phyloP scores from a whole-genome alignment of 2,113 vertebrate genomes.

The Myotis brandtii region DNA sequence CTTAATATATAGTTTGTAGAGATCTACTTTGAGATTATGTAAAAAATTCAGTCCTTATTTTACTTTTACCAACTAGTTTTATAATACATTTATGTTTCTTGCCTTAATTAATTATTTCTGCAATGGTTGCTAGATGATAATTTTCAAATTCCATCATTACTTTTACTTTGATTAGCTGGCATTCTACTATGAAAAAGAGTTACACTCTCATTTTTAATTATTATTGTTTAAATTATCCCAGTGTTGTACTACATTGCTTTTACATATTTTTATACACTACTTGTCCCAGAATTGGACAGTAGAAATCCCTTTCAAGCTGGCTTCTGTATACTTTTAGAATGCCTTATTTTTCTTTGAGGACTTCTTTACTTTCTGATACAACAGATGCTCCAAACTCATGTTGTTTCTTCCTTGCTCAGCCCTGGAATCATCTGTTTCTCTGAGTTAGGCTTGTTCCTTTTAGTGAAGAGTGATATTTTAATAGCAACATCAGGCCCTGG shows the following conservation, averaged over 20 bases:
- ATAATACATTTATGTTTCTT: background rate
- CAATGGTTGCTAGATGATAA: background rate
- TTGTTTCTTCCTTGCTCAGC: background rate
- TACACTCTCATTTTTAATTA: background rate
- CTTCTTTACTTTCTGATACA: background rate
- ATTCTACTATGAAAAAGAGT: background rate
- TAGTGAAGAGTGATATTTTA: background rate
- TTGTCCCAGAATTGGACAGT: background rate
- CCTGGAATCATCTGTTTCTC: background rate
- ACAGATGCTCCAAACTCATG: background rate
- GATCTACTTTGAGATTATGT: background rate
- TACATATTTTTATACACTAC: background rate
- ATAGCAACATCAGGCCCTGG: no score
- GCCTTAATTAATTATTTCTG: conserved; percentile 16
- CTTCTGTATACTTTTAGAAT: background rate
- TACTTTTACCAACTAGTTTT: background rate
- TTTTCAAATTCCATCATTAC: background rate
- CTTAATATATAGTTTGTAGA: background rate
- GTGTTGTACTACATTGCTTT: background rate
- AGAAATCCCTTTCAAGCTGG: background rate
- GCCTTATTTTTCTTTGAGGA: background rate
- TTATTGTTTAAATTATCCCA: background rate
- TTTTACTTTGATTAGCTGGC: background rate
- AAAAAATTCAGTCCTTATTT: background rate
- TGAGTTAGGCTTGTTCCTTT: background rate